These are phyloP conservation scores for Nineta flava DNA, from an alignment of 2,888 invertebrate genomes.

Conservation along the genomic window DNA sequence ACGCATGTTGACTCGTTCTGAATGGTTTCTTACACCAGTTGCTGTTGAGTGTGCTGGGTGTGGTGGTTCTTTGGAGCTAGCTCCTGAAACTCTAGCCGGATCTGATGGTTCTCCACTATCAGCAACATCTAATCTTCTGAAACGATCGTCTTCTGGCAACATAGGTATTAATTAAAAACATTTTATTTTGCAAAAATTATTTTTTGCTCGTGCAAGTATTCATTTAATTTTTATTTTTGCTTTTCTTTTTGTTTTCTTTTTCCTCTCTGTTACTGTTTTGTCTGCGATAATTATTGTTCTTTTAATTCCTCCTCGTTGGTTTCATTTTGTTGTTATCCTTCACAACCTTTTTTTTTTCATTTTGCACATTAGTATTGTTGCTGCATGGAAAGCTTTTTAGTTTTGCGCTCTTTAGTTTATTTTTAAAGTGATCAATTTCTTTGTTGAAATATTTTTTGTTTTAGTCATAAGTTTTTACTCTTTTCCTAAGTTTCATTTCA, in stretches of 20 bases:
- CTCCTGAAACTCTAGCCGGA: conserved; percentile 21
- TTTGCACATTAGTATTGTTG: not conserved
- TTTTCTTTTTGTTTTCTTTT: not conserved
- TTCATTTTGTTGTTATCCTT: too few relatives aligned
- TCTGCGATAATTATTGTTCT: not conserved
- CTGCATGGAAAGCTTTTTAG: not conserved
- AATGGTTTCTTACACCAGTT: conserved; percentile 83
- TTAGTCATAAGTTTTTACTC: not conserved
- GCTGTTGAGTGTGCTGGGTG: conserved; percentile 32
- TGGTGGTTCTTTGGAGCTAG: conserved; percentile 29
- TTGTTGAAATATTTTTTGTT: too few relatives aligned
- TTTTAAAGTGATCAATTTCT: not conserved
- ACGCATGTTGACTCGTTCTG: conserved; percentile 90
- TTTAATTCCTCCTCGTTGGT: not conserved
- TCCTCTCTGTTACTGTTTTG: not conserved
- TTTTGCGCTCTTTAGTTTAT: not conserved
- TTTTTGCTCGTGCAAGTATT: not conserved
- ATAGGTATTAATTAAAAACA: conserved; percentile 27
- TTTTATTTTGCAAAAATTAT: not conserved
- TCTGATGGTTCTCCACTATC: conserved; percentile 27
- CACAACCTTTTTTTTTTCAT: not conserved
- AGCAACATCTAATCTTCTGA: conserved; percentile 22
- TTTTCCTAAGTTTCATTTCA: not conserved
- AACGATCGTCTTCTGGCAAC: conserved; percentile 38
- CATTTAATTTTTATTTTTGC: not conserved